These are phyloP conservation scores for Butorides virescens DNA, from an alignment of 2,113 vertebrate genomes.

Conservation along the genomic window DNA sequence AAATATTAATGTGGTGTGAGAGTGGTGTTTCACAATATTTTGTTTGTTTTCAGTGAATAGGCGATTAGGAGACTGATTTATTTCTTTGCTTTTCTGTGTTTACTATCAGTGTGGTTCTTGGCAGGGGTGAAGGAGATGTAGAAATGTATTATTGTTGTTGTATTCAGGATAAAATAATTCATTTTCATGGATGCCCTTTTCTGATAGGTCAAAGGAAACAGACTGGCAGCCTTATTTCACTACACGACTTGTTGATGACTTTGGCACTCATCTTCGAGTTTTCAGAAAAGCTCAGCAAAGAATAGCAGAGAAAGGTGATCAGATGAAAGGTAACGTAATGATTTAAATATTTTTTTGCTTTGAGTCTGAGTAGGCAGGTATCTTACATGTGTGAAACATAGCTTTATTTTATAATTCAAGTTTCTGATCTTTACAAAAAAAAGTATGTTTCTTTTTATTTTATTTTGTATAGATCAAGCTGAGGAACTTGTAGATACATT, in stretches of 20 bases:
- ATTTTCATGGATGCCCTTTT: not conserved
- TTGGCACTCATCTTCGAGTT: constrained; percentile 95
- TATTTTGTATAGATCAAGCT: constrained; percentile 74
- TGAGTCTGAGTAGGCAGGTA: not conserved
- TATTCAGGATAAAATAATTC: not conserved
- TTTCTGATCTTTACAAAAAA: not conserved
- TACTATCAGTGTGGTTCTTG: not conserved
- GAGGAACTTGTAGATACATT: constrained; percentile 95
- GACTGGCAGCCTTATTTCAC: constrained; percentile 99
- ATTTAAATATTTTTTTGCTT: not conserved
- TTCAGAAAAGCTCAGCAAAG: constrained; percentile 98
- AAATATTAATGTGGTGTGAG: not conserved
- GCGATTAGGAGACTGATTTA: not conserved
- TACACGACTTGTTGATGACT: constrained; percentile 96
- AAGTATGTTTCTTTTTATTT: not conserved
- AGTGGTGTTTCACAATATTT: not conserved
- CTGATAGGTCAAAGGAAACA: constrained; percentile 93
- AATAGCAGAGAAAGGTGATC: constrained; percentile 89
- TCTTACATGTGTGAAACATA: not conserved
- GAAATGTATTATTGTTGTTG: not conserved
- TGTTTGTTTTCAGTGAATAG: not conserved
- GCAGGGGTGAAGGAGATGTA: not conserved
- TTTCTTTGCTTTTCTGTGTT: not conserved
- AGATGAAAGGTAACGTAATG: constrained; percentile 80
- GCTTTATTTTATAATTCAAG: not conserved